These are phyloP conservation scores for Alsophila aescularia DNA, from an alignment of 2,888 invertebrate species.

Conservation along the genomic window DNA sequence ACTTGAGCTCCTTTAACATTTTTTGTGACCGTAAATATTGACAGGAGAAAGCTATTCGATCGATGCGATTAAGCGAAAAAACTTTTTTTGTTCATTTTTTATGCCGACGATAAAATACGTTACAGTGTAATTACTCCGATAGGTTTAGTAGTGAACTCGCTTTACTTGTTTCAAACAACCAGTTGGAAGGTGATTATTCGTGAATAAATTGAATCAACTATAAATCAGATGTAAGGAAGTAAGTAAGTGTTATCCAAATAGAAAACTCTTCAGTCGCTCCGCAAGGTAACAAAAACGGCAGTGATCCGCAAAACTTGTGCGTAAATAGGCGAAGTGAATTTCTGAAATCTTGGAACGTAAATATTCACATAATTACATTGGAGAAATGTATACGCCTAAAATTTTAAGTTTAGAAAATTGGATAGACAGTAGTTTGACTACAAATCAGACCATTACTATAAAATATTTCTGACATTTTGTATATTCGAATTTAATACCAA, in stretches of 20 bases:
- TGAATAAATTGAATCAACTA: conserved; percentile 30
- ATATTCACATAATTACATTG: neutral
- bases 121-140: conserved; percentile 27
- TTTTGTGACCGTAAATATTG: conserved; percentile 59
- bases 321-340: neutral
- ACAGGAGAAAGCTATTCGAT: conserved; percentile 66
- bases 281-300: conserved; percentile 4
- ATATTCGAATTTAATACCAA: neutral
- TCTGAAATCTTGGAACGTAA: neutral
- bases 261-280: conserved; percentile 2
- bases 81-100: conserved; percentile 29
- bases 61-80: conserved; percentile 42
- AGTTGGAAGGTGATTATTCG: conserved; percentile 24
- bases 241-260: conserved; percentile 11
- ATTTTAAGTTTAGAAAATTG: neutral
- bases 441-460: neutral
- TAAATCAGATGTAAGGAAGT: conserved; percentile 11
- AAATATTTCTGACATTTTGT: neutral
- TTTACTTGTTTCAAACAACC: conserved; percentile 23
- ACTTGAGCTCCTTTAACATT: conserved; percentile 51
- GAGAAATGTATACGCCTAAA: neutral
- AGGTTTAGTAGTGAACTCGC: conserved; percentile 25
- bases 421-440: neutral
- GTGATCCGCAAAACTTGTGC: neutral
- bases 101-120: conserved; percentile 24